These are phyloP conservation scores for Drosophila kohkoa DNA, from an alignment of 1,140 invertebrate species.

Conservation along the genomic window DNA sequence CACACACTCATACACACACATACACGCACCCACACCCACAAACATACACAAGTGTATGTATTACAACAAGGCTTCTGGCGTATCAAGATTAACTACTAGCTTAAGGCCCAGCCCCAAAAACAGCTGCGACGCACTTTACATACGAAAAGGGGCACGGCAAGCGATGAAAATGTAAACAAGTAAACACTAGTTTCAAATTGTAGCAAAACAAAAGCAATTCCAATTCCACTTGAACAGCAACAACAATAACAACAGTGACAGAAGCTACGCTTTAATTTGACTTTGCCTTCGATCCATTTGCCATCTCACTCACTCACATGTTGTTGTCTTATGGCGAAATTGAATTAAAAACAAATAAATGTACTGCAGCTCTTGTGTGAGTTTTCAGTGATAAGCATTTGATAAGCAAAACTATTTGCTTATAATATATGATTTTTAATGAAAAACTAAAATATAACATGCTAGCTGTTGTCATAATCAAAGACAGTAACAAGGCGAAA, in stretches of 20 bases:
- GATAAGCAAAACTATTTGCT: constrained; percentile 14
- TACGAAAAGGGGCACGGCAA: constrained; percentile 55
- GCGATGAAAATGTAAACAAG: constrained; percentile 16
- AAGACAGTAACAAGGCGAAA: not conserved
- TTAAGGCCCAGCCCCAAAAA: constrained; percentile 43
- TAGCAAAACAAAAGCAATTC: not conserved
- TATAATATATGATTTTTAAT: not conserved
- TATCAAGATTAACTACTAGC: not conserved
- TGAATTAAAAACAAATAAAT: constrained; percentile 2
- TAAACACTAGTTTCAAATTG: constrained; percentile 2
- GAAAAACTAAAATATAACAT: not conserved
- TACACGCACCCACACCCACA: not conserved
- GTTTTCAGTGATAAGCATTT: constrained; percentile 28
- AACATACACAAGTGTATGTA: not conserved
- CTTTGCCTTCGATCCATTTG: constrained; percentile 17
- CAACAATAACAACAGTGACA: constrained; percentile 19
- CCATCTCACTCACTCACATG: constrained; percentile 11
- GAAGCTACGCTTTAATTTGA: constrained; percentile 25
- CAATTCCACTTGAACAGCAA: constrained; percentile 6
- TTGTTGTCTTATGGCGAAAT: constrained; percentile 27
- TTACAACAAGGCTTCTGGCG: constrained; percentile 20
- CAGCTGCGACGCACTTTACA: constrained; percentile 61
- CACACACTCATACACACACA: not conserved
- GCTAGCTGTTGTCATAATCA: too few relatives aligned
- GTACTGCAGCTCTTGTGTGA: constrained; percentile 2